Percentiles rank a stretch among this genome's conserved stretches.
These are phyloP conservation scores for Hepsetus odoe DNA, from an alignment of 2,113 vertebrate species.

Conservation along the genomic window DNA sequence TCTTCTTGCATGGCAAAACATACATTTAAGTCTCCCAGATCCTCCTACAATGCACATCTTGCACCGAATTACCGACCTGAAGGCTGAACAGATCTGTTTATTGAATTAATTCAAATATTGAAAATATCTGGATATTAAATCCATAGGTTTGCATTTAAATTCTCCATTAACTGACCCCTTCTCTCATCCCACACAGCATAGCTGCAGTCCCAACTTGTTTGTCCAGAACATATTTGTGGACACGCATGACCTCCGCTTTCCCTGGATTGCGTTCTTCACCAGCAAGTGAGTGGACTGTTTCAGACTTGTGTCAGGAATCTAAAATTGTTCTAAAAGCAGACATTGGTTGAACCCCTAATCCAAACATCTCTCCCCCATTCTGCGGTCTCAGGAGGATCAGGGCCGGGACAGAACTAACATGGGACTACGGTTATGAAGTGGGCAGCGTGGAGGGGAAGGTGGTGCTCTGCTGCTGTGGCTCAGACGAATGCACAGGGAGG, in stretches of 20 bases:
- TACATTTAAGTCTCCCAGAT: too few species aligned
- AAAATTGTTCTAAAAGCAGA: background rate
- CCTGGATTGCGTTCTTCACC: constrained; percentile 89
- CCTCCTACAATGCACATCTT: too few species aligned
- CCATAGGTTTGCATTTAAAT: too few species aligned
- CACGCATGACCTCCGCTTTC: constrained; percentile 87
- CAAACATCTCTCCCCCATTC: background rate
- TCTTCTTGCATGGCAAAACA: too few species aligned
- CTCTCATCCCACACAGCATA: constrained; percentile 73
- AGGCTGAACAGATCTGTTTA: too few species aligned
- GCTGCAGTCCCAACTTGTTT: constrained; percentile 88
- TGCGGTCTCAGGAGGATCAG: constrained; percentile 76
- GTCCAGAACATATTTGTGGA: constrained; percentile 91
- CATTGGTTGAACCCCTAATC: background rate
- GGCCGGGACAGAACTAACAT: constrained; percentile 84
- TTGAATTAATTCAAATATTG: too few species aligned
- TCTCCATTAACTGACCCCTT: background rate
- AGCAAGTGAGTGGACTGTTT: constrained; percentile 75
- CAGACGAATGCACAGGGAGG: constrained; percentile 79
- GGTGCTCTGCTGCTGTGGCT: constrained; percentile 85
- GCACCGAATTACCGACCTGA: too few species aligned
- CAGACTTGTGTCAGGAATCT: background rate
- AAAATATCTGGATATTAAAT: background rate
- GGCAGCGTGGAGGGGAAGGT: constrained; percentile 86
- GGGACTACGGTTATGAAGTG: constrained; percentile 90